Base-by-base conservation (phyloP, 2,113 vertebrate genomes). In the Reinhardtius hippoglossoides region DNA sequence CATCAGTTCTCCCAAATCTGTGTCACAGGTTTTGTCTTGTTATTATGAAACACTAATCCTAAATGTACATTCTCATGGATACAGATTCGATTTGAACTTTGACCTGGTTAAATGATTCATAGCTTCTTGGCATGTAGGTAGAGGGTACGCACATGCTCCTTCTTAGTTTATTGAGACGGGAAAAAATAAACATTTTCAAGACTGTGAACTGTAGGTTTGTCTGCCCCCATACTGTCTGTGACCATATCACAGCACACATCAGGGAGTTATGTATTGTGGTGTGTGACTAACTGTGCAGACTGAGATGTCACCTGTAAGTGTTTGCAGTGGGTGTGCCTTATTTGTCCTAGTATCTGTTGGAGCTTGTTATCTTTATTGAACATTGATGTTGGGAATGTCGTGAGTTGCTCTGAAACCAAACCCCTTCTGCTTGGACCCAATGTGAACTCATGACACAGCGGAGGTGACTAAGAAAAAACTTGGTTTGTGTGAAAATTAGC, bases 321-420 rank as follows among this genome's bases (percentile, higher is more conserved):
- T 46, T 42, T 37, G 13, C 70, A 18, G 55, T 15, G 35, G 56
- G 58, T 61, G 69, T 0, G 64, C 72, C 48, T 8, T 31, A 55
- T 61, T 73, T 67, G 48, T 55, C 52, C 15, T 24, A 52, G 13
- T 0, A 0, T n/a, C 46, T 31, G 21, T 66, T 56, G 31, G 24
- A 44, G 35, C 61, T 3, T n/a, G 6, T 64, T 78, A 75, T 74
- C 76, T 72, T 60, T 71, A 63, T 67, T 59, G 52, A 42, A 9
- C 15, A 1, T 67, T 66, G 40, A 52, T 37, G 1, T 14, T 10
- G 24, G 15, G 16, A 54, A 61, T 20, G 24, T 54, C 27, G 6
- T 13, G 48, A 57, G 15, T 61, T 68, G 3, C 10, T 61, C 44
- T 52, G 58, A 65, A 61, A 65, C 9, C 40, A 1, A 50, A 16